These are phyloP conservation scores for Drosophila pruinosa DNA, from an alignment of 1,140 invertebrate genomes.

Conservation along the genomic window DNA sequence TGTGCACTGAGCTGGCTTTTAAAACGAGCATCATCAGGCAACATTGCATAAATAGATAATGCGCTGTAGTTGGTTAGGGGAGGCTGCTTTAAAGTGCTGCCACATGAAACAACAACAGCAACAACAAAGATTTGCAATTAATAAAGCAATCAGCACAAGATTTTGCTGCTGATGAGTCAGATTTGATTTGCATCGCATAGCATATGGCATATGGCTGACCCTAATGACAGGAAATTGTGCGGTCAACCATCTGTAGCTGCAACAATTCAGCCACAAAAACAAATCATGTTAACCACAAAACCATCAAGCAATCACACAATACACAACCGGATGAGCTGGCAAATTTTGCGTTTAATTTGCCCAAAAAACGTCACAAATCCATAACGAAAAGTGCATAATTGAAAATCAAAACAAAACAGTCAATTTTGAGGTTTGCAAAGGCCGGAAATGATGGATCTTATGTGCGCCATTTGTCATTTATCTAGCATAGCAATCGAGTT, in stretches of 20 bases:
- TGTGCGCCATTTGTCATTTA: too few species aligned
- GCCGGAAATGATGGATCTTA: slow-evolving; percentile 2
- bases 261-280: slow-evolving; percentile 62
- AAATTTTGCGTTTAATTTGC: slow-evolving; percentile 50
- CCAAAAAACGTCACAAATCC: slow-evolving; percentile 21
- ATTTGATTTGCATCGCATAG: slow-evolving; percentile 52
- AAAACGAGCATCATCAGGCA: slow-evolving; percentile 26
- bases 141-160: slow-evolving; percentile 49
- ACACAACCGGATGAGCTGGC: slow-evolving; percentile 11
- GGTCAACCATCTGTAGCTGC: slow-evolving; percentile 33
- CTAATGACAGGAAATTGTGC: slow-evolving; percentile 80
- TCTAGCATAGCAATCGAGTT: too few species aligned
- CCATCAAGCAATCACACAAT: slow-evolving; percentile 53
- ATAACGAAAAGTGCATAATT: slow-evolving; percentile 58
- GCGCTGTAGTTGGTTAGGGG: neutral
- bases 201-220: slow-evolving; percentile 62
- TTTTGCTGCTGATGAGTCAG: slow-evolving; percentile 33
- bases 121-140: slow-evolving; percentile 48
- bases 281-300: slow-evolving; percentile 75
- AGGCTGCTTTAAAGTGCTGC: neutral
- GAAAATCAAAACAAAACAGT: slow-evolving; percentile 32
- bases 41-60: slow-evolving; percentile 63
- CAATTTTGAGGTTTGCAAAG: neutral
- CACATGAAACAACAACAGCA: slow-evolving; percentile 5
- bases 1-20: slow-evolving; percentile 37